Evolutionary conservation across 2,888 invertebrate genomes (phyloP).

Genomic region (Cyclophora punctaria): DNA sequence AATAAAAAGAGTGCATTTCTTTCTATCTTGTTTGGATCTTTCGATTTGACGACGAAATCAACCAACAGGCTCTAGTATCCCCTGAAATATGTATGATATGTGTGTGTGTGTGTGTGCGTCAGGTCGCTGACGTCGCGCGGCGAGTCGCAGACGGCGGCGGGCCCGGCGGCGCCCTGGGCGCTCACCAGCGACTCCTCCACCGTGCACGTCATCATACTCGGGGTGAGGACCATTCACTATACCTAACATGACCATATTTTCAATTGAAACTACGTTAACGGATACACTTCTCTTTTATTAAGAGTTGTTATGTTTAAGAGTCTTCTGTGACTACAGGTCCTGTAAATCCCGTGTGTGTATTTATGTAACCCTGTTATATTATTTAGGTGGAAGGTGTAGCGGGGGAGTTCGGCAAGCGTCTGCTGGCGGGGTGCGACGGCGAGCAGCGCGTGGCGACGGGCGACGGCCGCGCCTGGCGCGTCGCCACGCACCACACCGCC

Average conservation of each 20-base stretch:
- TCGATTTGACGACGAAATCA: no score
- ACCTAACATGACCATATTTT: no score
- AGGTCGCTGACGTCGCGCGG: constrained; percentile 60
- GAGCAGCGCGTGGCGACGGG: constrained; percentile 86
- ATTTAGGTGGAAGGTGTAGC: constrained; percentile 83
- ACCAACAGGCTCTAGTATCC: no score
- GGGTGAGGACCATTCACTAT: constrained; percentile 52
- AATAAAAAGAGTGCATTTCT: no score
- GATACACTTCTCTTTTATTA: no score
- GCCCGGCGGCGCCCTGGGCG: constrained; percentile 68
- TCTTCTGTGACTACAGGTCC: no score
- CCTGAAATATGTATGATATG: no score
- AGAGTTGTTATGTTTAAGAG: no score
- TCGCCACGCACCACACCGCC: constrained; percentile 32
- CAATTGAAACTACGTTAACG: no score
- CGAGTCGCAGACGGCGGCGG: constrained; percentile 59
- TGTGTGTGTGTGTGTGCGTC: not conserved
- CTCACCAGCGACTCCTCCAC: constrained; percentile 67
- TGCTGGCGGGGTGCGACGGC: constrained; percentile 89
- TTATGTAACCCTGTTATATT: no score
- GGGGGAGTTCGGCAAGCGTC: constrained; percentile 89
- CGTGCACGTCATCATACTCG: constrained; percentile 91
- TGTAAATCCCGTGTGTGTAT: no score
- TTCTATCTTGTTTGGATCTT: no score
- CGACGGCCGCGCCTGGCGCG: constrained; percentile 80